Conservation (phyloP, 1,140 invertebrate species). For the Phenacoccus solenopsis region DNA sequence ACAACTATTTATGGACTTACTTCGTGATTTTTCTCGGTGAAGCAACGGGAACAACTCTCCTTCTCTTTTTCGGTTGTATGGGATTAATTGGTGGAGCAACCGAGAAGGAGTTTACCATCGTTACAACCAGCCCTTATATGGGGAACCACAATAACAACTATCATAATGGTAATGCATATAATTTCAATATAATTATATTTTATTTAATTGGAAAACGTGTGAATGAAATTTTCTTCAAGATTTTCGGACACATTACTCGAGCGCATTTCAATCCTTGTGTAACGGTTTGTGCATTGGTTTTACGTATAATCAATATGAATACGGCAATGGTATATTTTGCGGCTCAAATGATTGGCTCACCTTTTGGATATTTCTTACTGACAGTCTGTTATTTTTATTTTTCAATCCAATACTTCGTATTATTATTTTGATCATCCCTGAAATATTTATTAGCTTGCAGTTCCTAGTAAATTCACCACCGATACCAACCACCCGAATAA, state of each 20-base stretch:
- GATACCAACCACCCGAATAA: neutral
- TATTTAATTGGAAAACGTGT: neutral
- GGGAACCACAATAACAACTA: neutral
- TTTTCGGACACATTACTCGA: slow-evolving; percentile 30
- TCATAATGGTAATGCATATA: neutral
- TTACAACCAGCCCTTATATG: neutral
- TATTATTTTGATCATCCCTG: neutral
- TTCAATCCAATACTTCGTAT: slow-evolving; percentile 18
- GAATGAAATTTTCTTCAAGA: slow-evolving; percentile 25
- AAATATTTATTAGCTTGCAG: too few species aligned
- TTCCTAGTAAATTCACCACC: too few species aligned
- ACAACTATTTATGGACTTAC: neutral
- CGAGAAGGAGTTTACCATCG: neutral
- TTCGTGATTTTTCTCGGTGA: slow-evolving; percentile 26
- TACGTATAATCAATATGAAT: neutral
- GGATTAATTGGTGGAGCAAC: neutral
- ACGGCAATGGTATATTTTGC: neutral
- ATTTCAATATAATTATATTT: neutral
- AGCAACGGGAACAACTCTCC: slow-evolving; percentile 25
- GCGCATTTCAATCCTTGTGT: slow-evolving; percentile 42
- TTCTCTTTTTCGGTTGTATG: slow-evolving; percentile 29
- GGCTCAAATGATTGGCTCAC: neutral
- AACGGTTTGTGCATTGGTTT: slow-evolving; percentile 25
- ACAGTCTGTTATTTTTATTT: neutral
- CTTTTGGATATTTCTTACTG: neutral